Evolutionary conservation across 2,888 invertebrate genomes (phyloP).

Genomic region (Colostygia pectinataria): DNA sequence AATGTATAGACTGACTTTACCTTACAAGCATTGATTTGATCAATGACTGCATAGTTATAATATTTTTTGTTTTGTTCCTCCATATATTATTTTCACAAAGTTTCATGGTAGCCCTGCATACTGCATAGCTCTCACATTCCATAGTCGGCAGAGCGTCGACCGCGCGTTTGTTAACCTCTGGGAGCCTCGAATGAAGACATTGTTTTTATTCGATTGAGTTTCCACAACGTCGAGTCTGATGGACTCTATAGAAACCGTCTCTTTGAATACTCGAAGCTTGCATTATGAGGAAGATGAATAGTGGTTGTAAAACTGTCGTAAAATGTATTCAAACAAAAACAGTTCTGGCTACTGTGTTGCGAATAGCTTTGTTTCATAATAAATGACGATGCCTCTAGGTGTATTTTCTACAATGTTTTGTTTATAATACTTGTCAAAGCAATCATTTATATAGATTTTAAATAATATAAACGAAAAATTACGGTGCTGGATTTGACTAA

Average conservation of each 20-base stretch:
- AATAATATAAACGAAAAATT: no score
- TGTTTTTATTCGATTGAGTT: conserved; percentile 36
- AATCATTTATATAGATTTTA: no score
- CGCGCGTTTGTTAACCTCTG: conserved; percentile 34
- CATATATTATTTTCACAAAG: not conserved
- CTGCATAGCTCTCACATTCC: conserved; percentile 26
- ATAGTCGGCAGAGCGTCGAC: conserved; percentile 31
- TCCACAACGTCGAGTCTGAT: conserved; percentile 15
- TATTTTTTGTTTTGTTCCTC: not conserved
- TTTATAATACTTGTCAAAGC: no score
- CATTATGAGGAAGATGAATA: conserved; percentile 17
- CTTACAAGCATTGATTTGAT: no score
- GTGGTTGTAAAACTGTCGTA: conserved; percentile 18
- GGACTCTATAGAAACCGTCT: conserved; percentile 13
- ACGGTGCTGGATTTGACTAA: no score
- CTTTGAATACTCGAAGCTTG: conserved; percentile 5
- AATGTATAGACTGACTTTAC: no score
- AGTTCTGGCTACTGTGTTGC: conserved; percentile 18
- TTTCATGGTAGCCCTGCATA: conserved; percentile 24
- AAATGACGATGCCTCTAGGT: not conserved
- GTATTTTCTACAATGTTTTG: not conserved
- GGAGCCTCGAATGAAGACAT: conserved; percentile 31
- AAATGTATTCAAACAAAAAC: conserved; percentile 16
- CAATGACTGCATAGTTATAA: not conserved
- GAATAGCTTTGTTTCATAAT: conserved; percentile 15